Conservation (phyloP, 2,797 vertebrate genomes). For the Lagorchestes hirsutus region DNA sequence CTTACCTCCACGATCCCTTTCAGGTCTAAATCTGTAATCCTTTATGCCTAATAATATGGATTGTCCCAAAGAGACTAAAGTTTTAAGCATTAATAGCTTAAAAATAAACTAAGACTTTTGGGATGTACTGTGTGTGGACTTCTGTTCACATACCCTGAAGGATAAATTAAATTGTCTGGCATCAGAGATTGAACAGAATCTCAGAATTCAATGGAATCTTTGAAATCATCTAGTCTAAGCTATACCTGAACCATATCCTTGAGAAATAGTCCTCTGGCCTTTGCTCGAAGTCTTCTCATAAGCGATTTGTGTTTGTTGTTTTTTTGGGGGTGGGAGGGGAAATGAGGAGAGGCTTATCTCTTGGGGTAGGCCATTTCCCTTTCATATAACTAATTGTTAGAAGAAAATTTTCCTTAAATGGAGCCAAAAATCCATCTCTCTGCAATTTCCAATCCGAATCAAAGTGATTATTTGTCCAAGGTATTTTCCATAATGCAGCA, state of each 20-base stretch:
- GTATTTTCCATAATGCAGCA: conserved; percentile 46
- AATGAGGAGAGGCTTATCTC: not conserved
- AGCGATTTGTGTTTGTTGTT: not conserved
- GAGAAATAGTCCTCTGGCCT: not conserved
- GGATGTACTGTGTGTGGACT: not conserved
- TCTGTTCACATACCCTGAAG: not conserved
- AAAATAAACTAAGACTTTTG: not conserved
- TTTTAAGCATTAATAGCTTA: not conserved
- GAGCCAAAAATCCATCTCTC: not conserved
- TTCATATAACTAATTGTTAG: not conserved
- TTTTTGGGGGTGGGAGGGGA: too few species aligned
- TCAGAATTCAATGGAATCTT: not conserved
- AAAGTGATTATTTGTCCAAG: not conserved
- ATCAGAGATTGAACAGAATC: not conserved
- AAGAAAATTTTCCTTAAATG: not conserved
- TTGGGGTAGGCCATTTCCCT: not conserved
- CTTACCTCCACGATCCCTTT: not conserved
- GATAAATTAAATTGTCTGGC: not conserved
- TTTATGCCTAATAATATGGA: not conserved
- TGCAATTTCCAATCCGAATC: not conserved
- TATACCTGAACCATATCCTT: not conserved
- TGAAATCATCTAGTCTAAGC: not conserved
- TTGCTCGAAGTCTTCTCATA: not conserved
- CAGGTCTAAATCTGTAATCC: not conserved
- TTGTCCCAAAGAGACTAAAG: not conserved